These are phyloP conservation scores for Syngnathus floridae DNA, from an alignment of 2,113 vertebrate species.

Conservation along the genomic window DNA sequence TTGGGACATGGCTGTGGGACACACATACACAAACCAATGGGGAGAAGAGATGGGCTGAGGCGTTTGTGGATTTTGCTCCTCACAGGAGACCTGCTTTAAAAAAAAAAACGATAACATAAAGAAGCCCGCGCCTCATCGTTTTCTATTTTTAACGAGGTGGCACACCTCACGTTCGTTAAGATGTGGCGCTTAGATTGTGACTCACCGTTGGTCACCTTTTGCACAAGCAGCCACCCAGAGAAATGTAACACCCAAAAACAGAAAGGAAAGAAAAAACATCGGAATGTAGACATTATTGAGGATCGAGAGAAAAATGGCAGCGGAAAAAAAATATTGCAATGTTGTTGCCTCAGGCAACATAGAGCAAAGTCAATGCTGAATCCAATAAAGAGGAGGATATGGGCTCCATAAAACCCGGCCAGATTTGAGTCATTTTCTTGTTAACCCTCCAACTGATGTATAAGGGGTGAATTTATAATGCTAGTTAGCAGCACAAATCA, in stretches of 20 bases:
- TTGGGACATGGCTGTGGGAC: slow-evolving; percentile 1
- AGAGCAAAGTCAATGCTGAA: slow-evolving; percentile 2
- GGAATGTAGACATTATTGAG: background rate
- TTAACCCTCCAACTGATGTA: background rate
- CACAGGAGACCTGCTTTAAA: background rate
- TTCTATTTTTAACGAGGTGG: slow-evolving; percentile 1
- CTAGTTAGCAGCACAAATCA: background rate
- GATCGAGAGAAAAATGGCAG: background rate
- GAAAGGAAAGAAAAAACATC: background rate
- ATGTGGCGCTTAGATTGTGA: background rate
- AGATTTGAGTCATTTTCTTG: slow-evolving; percentile 1
- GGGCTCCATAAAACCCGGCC: background rate
- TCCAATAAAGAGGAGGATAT: background rate
- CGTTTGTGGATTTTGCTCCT: slow-evolving; percentile 1
- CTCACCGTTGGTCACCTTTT: background rate
- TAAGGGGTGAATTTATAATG: background rate
- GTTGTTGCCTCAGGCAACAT: background rate
- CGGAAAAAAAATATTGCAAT: background rate
- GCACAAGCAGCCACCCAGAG: background rate
- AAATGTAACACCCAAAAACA: background rate
- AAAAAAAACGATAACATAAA: background rate
- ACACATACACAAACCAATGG: slow-evolving; percentile 1
- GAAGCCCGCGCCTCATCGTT: background rate
- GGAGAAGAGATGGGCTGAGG: background rate
- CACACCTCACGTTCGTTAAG: background rate